Evolutionary conservation across 2,797 vertebrate genomes (phyloP).

Genomic region (Paratrypauchen microcephalus): DNA sequence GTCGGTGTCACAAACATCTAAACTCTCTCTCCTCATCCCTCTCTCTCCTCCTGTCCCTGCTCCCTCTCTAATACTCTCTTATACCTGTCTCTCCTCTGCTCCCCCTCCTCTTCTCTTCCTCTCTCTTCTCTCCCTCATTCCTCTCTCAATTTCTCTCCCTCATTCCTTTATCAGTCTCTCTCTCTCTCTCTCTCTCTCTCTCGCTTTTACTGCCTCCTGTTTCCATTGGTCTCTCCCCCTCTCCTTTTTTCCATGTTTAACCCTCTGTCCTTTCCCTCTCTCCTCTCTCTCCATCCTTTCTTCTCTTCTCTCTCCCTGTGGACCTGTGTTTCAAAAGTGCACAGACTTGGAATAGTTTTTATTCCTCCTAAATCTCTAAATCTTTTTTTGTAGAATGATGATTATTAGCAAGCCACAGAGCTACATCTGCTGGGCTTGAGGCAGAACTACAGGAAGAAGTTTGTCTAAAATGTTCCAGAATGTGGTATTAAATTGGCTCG

Average conservation of each 20-base stretch:
- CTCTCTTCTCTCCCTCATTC: slow-evolving; percentile 16
- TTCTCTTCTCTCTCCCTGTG: slow-evolving; percentile 49
- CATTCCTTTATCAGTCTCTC: fast-evolving
- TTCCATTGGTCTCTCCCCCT: not conserved
- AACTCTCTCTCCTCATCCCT: slow-evolving; percentile 46
- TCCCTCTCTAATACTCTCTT: slow-evolving; percentile 3
- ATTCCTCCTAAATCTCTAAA: slow-evolving; percentile 74
- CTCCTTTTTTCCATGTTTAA: too few species aligned
- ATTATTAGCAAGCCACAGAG: slow-evolving; percentile 65
- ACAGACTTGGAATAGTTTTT: slow-evolving; percentile 46
- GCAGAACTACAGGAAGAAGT: slow-evolving; percentile 14
- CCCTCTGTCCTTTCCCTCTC: not conserved
- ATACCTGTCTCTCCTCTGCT: slow-evolving; percentile 31
- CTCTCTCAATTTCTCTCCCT: not conserved
- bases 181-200: not conserved
- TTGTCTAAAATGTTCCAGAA: too few species aligned
- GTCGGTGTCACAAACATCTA: slow-evolving; percentile 61
- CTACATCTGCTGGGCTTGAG: slow-evolving; percentile 81
- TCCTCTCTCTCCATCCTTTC: not conserved
- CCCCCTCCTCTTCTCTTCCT: not conserved
- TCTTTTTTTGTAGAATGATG: not conserved
- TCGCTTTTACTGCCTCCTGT: not conserved
- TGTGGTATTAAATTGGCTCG: too few species aligned
- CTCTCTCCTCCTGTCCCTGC: not conserved
- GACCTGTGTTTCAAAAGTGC: too few species aligned